phyloP scores from a whole-genome alignment of 2,113 vertebrate species.

The Sterrhoptilus dennistouni region DNA sequence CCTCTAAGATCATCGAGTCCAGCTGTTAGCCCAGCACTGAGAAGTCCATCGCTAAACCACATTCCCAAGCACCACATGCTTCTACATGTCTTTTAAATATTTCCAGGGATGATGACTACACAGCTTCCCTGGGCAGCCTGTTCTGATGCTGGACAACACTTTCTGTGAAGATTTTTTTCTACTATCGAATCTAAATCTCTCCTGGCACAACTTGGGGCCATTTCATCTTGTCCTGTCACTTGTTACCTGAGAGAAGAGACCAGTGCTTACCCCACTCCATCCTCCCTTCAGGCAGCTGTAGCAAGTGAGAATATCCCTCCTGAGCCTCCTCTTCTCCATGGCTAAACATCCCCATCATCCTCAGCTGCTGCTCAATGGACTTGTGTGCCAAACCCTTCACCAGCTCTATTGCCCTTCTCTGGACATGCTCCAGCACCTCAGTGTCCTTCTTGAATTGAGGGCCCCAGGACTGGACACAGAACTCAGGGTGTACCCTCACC shows the following conservation, averaged over 20 bases:
- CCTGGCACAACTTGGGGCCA: not conserved
- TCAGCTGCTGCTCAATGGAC: accelerated
- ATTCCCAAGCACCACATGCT: not conserved
- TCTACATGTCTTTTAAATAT: not conserved
- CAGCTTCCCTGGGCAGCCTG: not conserved
- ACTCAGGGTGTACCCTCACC: accelerated
- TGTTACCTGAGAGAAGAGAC: not conserved
- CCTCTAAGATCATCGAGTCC: not conserved
- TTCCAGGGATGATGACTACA: not conserved
- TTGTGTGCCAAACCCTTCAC: not conserved
- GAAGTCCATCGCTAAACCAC: not conserved
- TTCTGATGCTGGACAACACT: not conserved
- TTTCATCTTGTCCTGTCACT: not conserved
- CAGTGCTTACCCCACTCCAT: not conserved
- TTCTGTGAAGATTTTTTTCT: not conserved
- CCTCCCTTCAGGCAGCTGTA: not conserved
- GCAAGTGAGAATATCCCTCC: not conserved
- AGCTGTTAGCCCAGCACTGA: not conserved
- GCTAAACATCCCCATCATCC: not conserved
- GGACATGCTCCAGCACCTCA: accelerated
- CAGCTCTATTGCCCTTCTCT: not conserved
- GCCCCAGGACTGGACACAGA: not conserved
- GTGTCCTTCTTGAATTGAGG: not conserved
- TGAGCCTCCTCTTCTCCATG: not conserved
- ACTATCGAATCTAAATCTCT: not conserved